Percentiles rank a stretch among this genome's conserved stretches.
phyloP scores from a whole-genome alignment of 2,113 vertebrate genomes.

The Recurvirostra avosetta region DNA sequence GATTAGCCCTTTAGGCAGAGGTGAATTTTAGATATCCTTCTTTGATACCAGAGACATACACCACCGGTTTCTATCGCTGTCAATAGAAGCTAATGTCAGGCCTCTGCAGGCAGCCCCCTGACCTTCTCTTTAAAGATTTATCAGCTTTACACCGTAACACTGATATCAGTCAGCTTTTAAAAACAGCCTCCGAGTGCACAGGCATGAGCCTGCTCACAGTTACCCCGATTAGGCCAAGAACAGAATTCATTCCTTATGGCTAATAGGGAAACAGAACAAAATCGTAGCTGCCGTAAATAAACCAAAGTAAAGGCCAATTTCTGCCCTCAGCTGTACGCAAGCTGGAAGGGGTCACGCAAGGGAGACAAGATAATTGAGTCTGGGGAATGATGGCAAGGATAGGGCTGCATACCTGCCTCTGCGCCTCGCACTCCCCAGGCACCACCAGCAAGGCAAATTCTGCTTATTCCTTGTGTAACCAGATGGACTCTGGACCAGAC shows the following conservation, averaged over 20 bases:
- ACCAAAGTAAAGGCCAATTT: not conserved
- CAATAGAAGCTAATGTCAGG: not conserved
- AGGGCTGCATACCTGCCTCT: not conserved
- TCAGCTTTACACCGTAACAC: not conserved
- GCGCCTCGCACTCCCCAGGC: rapidly evolving
- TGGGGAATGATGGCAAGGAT: not conserved
- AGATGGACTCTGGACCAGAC: not conserved
- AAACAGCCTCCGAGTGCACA: not conserved
- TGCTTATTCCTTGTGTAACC: not conserved
- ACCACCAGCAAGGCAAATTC: not conserved
- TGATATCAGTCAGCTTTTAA: not conserved
- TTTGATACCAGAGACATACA: not conserved
- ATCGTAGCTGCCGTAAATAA: not conserved
- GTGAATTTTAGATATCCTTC: not conserved
- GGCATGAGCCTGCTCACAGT: not conserved
- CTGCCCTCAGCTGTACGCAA: not conserved
- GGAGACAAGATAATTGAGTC: not conserved
- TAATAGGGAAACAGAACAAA: not conserved
- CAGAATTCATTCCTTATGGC: not conserved
- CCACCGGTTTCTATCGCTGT: not conserved
- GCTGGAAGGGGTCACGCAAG: not conserved
- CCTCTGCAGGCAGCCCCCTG: not conserved
- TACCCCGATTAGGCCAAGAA: not conserved
- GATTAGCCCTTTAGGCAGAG: not conserved
- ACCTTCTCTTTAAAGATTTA: constrained; percentile 18